These are phyloP conservation scores for Mythimna impura DNA, from an alignment of 2,888 invertebrate genomes.

Conservation along the genomic window DNA sequence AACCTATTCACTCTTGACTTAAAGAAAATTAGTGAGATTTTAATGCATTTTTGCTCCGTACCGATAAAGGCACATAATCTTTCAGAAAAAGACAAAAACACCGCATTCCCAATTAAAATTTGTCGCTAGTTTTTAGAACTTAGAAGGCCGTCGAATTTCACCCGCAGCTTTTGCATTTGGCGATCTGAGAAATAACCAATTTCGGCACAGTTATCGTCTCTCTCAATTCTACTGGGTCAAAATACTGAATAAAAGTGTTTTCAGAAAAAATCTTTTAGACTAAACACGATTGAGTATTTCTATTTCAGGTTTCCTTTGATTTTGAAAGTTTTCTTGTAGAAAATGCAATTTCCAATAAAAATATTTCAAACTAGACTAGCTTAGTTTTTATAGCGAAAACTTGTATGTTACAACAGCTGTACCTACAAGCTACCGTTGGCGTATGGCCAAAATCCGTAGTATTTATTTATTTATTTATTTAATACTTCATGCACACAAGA, in stretches of 20 bases:
- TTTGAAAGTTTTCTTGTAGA: not conserved
- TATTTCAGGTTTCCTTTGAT: conserved; percentile 14
- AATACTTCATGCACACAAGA: too few relatives aligned
- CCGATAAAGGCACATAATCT: not conserved
- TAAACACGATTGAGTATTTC: conserved; percentile 6
- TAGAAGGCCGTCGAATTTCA: not conserved
- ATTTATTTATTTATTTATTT: too few relatives aligned
- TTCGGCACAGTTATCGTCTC: not conserved
- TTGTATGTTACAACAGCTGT: not conserved
- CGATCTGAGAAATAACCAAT: not conserved
- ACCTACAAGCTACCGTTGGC: too few relatives aligned
- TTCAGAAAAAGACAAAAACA: not conserved
- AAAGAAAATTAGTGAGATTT: too few relatives aligned
- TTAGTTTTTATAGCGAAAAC: not conserved
- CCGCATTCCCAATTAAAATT: conserved; percentile 3
- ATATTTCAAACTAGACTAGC: not conserved
- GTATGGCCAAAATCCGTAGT: too few relatives aligned
- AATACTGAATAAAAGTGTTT: not conserved
- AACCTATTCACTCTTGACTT: too few relatives aligned
- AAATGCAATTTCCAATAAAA: not conserved
- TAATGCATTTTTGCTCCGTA: too few relatives aligned
- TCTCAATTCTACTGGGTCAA: not conserved
- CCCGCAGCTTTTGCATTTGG: not conserved
- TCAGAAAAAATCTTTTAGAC: not conserved
- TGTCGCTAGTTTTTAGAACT: not conserved